Conservation (phyloP, 2,797 vertebrate species). For the Picus viridis region DNA sequence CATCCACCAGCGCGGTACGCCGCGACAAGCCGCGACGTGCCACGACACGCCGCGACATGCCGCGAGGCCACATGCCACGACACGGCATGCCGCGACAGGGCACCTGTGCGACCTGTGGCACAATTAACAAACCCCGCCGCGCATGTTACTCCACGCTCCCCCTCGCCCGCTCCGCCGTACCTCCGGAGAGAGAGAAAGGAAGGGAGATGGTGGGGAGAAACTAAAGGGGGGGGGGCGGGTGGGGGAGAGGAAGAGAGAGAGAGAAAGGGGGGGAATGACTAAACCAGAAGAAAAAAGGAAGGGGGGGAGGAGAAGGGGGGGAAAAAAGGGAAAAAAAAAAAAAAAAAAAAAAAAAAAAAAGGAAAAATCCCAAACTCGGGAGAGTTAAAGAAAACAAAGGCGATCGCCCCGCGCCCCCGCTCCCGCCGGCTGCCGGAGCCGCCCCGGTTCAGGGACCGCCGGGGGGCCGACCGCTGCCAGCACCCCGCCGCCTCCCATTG, state of each 20-base stretch:
- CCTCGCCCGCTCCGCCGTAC: conserved; percentile 5
- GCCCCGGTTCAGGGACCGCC: neutral
- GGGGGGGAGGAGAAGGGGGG: too few relatives aligned
- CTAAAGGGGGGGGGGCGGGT: too few relatives aligned
- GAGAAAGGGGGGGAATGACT: fast-evolving
- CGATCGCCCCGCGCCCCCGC: conserved; percentile 19
- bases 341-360: too few relatives aligned
- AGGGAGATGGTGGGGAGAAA: too few relatives aligned
- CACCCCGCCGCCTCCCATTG: conserved; percentile 67
- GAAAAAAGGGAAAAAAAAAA: too few relatives aligned
- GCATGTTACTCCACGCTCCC: neutral
- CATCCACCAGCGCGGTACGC: neutral
- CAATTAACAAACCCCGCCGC: neutral
- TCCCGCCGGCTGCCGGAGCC: conserved; percentile 63
- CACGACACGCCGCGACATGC: neutral
- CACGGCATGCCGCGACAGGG: neutral
- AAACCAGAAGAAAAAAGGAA: too few relatives aligned
- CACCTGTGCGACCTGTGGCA: neutral
- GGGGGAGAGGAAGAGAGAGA: too few relatives aligned
- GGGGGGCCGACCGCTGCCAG: conserved; percentile 42
- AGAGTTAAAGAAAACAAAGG: conserved; percentile 68
- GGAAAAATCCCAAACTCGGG: neutral
- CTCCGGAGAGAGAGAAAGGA: neutral
- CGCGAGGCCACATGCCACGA: neutral
- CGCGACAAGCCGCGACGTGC: neutral